Conservation (phyloP, 2,888 invertebrate genomes). For the Aporophyla nigra region DNA sequence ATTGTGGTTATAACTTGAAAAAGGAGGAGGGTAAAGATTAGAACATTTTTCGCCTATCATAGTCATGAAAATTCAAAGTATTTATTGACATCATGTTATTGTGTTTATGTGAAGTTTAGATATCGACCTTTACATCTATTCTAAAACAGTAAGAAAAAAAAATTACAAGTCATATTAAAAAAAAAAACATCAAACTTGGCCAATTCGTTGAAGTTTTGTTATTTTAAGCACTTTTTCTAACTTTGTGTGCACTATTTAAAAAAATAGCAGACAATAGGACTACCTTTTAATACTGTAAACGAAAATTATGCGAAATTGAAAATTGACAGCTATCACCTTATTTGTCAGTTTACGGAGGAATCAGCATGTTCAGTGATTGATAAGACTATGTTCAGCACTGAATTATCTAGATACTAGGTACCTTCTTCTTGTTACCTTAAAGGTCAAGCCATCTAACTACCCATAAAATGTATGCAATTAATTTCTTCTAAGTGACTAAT, state of each 20-base stretch:
- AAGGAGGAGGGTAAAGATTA: no score
- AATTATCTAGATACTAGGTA: neutral
- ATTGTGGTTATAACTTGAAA: neutral
- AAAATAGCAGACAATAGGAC: neutral
- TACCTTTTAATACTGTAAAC: neutral
- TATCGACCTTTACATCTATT: no score
- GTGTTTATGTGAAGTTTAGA: no score
- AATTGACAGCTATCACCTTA: neutral
- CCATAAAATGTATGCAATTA: slow-evolving; percentile 1
- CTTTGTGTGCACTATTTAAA: neutral
- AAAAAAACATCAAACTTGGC: no score
- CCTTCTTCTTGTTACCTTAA: neutral
- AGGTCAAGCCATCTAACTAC: slow-evolving; percentile 21
- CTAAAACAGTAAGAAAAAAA: no score
- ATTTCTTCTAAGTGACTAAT: slow-evolving; percentile 26
- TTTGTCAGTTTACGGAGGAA: neutral
- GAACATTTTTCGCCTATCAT: no score
- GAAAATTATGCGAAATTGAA: neutral
- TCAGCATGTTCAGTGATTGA: neutral
- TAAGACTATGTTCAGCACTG: neutral
- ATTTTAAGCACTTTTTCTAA: no score
- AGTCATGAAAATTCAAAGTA: no score
- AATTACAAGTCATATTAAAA: no score
- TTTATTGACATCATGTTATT: no score
- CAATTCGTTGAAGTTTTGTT: no score